These are phyloP conservation scores for Abrostola triplasia DNA, from an alignment of 2,888 invertebrate species.

Conservation along the genomic window DNA sequence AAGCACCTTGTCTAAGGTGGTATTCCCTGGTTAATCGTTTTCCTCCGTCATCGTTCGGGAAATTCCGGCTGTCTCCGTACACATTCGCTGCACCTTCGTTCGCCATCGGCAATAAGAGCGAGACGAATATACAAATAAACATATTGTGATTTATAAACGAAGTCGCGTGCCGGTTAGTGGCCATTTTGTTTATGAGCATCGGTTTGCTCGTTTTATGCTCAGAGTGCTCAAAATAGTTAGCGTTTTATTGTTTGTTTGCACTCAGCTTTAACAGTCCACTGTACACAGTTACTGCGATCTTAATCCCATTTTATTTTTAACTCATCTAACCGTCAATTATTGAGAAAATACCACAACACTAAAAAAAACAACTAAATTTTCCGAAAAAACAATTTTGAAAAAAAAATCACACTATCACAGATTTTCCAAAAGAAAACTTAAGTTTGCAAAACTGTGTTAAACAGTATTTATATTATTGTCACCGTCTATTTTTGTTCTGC, in stretches of 20 bases:
- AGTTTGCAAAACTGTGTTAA: too few relatives aligned
- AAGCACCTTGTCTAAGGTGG: conserved; percentile 90
- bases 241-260: conserved; percentile 80
- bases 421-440: neutral
- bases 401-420: conserved; percentile 6
- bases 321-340: conserved; percentile 18
- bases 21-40: conserved; percentile 88
- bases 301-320: conserved; percentile 44
- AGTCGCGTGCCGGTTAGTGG: conserved; percentile 82
- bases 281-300: conserved; percentile 60
- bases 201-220: conserved; percentile 74
- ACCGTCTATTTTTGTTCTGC: conserved; percentile 42
- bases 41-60: conserved; percentile 73
- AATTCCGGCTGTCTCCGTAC: conserved; percentile 74
- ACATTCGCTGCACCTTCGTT: conserved; percentile 77
- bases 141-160: conserved; percentile 81
- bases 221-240: conserved; percentile 76
- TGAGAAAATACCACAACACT: conserved; percentile 28
- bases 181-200: conserved; percentile 83
- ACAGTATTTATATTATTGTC: conserved; percentile 7
- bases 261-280: conserved; percentile 72
- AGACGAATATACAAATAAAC: conserved; percentile 86
- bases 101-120: conserved; percentile 80
- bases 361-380: conserved; percentile 21
- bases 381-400: conserved; percentile 8